Evolutionary conservation across 2,888 invertebrate genomes (phyloP).

Genomic region (Linnaemya tessellans): DNA sequence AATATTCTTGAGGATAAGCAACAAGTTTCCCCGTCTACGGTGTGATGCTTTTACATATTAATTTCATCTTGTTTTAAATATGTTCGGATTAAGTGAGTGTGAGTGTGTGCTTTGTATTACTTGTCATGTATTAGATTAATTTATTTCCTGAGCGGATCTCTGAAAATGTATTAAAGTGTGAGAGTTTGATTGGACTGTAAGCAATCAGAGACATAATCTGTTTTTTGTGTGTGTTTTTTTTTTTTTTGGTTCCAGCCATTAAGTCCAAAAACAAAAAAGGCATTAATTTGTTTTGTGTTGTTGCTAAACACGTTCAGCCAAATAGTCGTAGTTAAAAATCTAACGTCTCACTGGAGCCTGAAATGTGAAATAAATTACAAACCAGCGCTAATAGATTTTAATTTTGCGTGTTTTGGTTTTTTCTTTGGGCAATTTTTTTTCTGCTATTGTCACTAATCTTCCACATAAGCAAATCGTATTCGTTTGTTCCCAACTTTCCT

Average conservation of each 20-base stretch:
- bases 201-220: slow-evolving; percentile 13
- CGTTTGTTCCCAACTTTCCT: slow-evolving; percentile 1
- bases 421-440: slow-evolving; percentile 28
- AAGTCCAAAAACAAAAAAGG: slow-evolving; percentile 14
- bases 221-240: too few relatives aligned
- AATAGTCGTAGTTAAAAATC: slow-evolving; percentile 30
- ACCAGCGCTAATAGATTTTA: slow-evolving; percentile 55
- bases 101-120: slow-evolving; percentile 18
- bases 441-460: slow-evolving; percentile 38
- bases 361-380: slow-evolving; percentile 63
- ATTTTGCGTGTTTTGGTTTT: slow-evolving; percentile 11
- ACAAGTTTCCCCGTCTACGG: slow-evolving; percentile 1
- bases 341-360: slow-evolving; percentile 62
- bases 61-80: slow-evolving; percentile 35
- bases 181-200: not conserved
- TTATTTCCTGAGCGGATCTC: slow-evolving; percentile 66
- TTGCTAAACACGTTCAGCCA: slow-evolving; percentile 39
- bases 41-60: not conserved
- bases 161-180: slow-evolving; percentile 38
- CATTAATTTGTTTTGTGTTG: slow-evolving; percentile 50
- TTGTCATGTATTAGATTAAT: slow-evolving; percentile 63
- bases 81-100: slow-evolving; percentile 24
- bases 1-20: not conserved
- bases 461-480: slow-evolving; percentile 37
- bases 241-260: slow-evolving; percentile 41